These are phyloP conservation scores for Chionis minor DNA, from an alignment of 2,113 vertebrate genomes.

Conservation along the genomic window DNA sequence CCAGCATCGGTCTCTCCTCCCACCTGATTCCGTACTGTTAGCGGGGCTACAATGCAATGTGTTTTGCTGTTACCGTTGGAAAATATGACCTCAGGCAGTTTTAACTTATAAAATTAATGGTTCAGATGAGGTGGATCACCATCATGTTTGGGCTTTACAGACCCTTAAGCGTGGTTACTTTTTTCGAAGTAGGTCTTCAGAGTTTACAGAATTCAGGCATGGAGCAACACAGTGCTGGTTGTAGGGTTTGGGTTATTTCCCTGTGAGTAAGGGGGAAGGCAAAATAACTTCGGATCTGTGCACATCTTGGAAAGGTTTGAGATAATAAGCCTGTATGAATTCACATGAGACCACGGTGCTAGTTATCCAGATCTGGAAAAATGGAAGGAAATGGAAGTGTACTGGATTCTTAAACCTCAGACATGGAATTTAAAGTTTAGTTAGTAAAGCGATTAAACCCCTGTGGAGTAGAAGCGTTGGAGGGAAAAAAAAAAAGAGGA, in stretches of 20 bases:
- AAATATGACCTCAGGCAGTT: neutral
- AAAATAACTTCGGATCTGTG: slow-evolving; percentile 21
- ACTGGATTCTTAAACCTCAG: slow-evolving; percentile 14
- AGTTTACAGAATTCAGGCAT: neutral
- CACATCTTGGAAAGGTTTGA: slow-evolving; percentile 43
- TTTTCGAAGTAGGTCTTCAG: neutral
- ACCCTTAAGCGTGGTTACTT: neutral
- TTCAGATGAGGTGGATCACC: neutral
- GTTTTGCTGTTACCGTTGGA: neutral
- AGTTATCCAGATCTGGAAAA: slow-evolving; percentile 42
- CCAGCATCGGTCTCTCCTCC: neutral
- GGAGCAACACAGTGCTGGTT: neutral
- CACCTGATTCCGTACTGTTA: neutral
- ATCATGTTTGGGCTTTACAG: neutral
- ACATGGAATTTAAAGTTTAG: neutral
- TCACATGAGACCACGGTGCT: slow-evolving; percentile 6
- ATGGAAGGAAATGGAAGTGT: slow-evolving; percentile 7
- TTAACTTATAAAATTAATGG: neutral
- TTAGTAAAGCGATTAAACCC: slow-evolving; percentile 25
- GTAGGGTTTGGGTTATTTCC: neutral
- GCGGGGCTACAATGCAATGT: neutral
- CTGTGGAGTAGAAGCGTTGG: neutral
- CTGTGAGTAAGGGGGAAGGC: neutral
- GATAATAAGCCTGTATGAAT: slow-evolving; percentile 28
- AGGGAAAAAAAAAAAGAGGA: neutral